These are phyloP conservation scores for Meriones psammophilus DNA, from an alignment of 2,797 vertebrate genomes.

Conservation along the genomic window DNA sequence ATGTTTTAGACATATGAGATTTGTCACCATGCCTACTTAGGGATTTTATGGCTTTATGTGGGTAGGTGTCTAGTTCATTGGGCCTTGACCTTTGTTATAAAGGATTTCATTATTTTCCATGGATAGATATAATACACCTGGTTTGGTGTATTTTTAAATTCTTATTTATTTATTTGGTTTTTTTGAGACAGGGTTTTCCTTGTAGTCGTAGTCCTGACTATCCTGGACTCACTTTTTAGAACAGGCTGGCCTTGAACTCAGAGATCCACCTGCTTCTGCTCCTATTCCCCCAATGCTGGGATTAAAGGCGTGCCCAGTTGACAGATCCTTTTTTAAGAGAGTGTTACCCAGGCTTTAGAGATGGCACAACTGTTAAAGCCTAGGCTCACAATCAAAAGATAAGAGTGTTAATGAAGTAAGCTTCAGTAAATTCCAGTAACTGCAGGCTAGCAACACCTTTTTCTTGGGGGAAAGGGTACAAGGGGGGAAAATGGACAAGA, in stretches of 20 bases:
- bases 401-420: not conserved
- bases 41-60: not conserved
- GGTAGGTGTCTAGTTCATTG: not conserved
- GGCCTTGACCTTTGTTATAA: not conserved
- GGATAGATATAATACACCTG: not conserved
- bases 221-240: too few relatives aligned
- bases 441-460: not conserved
- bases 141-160: too few relatives aligned
- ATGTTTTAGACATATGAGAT: not conserved
- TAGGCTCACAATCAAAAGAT: not conserved
- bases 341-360: not conserved
- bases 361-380: not conserved
- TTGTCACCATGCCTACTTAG: not conserved
- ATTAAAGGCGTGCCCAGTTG: too few relatives aligned
- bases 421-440: not conserved
- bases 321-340: too few relatives aligned
- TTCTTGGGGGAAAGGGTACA: not conserved
- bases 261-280: too few relatives aligned
- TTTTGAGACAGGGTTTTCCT: too few relatives aligned
- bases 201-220: too few relatives aligned
- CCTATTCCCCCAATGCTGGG: too few relatives aligned
- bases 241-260: too few relatives aligned
- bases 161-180: too few relatives aligned
- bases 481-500: not conserved
- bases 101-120: not conserved